phyloP scores from a whole-genome alignment of 2,113 vertebrate genomes.

The Pedetes capensis region DNA sequence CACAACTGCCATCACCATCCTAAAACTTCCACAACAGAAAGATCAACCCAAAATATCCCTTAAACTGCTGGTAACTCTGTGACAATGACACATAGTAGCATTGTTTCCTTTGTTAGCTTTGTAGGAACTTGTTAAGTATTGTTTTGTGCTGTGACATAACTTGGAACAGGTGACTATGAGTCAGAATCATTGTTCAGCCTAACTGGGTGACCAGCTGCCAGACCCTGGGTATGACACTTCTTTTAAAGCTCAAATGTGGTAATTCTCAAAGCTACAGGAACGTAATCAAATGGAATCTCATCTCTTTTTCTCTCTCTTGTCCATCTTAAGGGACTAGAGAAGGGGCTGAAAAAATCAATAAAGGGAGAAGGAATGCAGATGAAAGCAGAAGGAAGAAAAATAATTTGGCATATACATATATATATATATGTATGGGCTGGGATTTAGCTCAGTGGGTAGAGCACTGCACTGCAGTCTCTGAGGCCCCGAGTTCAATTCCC shows the following conservation, averaged over 20 bases:
- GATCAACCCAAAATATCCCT: slow-evolving; percentile 33
- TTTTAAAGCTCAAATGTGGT: slow-evolving; percentile 36
- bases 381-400: background rate
- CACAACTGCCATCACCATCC: background rate
- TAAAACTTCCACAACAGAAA: slow-evolving; percentile 22
- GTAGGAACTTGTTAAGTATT: background rate
- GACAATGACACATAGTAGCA: slow-evolving; percentile 11
- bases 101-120: slow-evolving; percentile 25
- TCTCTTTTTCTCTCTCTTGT: background rate
- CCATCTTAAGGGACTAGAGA: background rate
- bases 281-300: background rate
- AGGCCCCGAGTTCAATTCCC: no score
- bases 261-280: slow-evolving; percentile 39
- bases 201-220: slow-evolving; percentile 5
- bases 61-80: background rate
- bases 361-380: background rate
- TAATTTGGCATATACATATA: background rate
- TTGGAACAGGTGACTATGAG: slow-evolving; percentile 51
- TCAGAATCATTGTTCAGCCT: slow-evolving; percentile 20
- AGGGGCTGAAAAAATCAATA: background rate
- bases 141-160: background rate
- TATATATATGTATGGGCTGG: no score
- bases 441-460: no score
- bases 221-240: background rate
- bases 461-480: no score